A percentile compares a stretch with the other conserved stretches of the same genome.
Evolutionary conservation across 2,888 invertebrate species (phyloP).

Genomic region (Orthonychiurus folsomi): DNA sequence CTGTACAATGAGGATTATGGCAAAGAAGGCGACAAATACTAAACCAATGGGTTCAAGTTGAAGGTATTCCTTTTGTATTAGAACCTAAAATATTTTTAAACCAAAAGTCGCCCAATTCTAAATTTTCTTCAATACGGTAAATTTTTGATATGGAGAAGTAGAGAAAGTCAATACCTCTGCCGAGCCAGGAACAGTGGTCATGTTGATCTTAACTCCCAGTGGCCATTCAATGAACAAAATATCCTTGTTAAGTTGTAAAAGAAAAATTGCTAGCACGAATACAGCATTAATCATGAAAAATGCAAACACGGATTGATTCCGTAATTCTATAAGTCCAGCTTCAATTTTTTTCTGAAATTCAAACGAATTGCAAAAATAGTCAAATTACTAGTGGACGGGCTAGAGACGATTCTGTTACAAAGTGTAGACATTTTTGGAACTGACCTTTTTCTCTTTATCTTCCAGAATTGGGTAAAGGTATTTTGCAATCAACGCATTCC

Average conservation of each 20-base stretch:
- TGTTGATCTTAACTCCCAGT: conserved; percentile 41
- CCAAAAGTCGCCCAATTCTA: too few relatives aligned
- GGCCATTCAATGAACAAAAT: conserved; percentile 47
- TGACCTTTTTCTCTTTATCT: conserved; percentile 42
- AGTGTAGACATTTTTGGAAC: too few relatives aligned
- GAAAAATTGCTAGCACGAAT: conserved; percentile 50
- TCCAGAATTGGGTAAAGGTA: conserved; percentile 47
- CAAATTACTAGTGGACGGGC: neutral
- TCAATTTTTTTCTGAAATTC: conserved; percentile 35
- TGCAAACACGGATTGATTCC: conserved; percentile 47
- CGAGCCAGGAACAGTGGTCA: conserved; percentile 32
- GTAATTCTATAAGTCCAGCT: conserved; percentile 44
- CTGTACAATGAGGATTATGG: conserved; percentile 29
- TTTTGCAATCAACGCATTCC: conserved; percentile 48
- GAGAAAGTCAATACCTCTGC: neutral
- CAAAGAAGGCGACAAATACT: conserved; percentile 36
- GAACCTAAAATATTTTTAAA: too few relatives aligned
- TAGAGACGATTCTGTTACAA: too few relatives aligned
- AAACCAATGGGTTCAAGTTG: conserved; percentile 46
- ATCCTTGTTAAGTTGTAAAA: conserved; percentile 50
- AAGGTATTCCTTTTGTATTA: conserved; percentile 12
- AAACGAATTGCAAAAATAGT: neutral
- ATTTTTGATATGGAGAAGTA: too few relatives aligned
- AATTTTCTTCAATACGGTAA: neutral
- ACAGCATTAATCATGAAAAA: conserved; percentile 52